These are phyloP conservation scores for Himantopus leucocephalus DNA, from an alignment of 2,113 vertebrate genomes.

Conservation along the genomic window DNA sequence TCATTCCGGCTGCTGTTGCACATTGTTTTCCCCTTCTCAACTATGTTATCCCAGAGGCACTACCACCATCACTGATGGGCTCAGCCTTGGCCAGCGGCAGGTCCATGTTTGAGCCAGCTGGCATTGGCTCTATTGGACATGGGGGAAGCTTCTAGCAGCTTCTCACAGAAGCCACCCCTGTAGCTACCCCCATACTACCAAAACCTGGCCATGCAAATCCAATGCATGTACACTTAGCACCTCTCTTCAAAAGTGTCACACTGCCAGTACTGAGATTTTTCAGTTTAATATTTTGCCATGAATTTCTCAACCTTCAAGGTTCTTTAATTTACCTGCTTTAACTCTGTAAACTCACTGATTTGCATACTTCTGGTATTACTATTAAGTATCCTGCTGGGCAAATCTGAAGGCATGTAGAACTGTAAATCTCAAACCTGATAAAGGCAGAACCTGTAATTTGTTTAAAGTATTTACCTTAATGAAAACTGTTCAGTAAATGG, in stretches of 20 bases:
- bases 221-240: not conserved
- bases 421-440: not conserved
- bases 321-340: not conserved
- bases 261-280: not conserved
- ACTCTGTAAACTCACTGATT: not conserved
- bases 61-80: not conserved
- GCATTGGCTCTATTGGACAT: not conserved
- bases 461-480: not conserved
- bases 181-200: not conserved
- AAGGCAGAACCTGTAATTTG: not conserved
- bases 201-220: not conserved
- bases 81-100: not conserved
- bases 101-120: not conserved
- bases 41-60: not conserved
- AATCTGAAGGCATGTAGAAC: not conserved
- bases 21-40: not conserved
- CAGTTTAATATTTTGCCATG: not conserved
- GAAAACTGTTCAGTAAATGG: not conserved
- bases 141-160: not conserved
- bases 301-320: not conserved
- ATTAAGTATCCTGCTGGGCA: not conserved
- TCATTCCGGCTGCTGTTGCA: not conserved
- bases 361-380: not conserved
- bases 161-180: not conserved
- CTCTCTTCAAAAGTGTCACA: not conserved